Evolutionary conservation across 2,113 vertebrate genomes (phyloP), one percentile per base, ranked within the genome.

Genomic region (Microcebus griseorufus): DNA sequence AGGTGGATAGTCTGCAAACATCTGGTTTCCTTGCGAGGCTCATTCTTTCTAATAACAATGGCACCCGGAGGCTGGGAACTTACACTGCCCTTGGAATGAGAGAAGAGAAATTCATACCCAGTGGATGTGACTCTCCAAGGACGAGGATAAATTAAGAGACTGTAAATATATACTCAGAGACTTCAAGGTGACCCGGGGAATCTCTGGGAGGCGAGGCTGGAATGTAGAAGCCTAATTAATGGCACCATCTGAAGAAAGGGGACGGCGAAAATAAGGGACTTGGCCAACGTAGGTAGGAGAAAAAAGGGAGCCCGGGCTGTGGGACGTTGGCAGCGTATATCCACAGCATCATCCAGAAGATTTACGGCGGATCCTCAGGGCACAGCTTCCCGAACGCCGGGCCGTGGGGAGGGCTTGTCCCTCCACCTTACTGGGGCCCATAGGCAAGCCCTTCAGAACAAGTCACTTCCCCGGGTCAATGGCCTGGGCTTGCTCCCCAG

Each of bases 131-230:
- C 32, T 69, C 62, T 81, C 48, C 37, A 22, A 0, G 18, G 53
- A 65, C 1, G 23, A 65, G 65, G 90, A 80, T 76, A 79, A 87
- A 96, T 73, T 34, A 67, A 94, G 90, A 18, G 32, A 53, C 72
- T 45, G 62, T 69, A 89, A 78, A 45, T 37, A 64, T 20, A n/a
- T 2, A 82, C 48, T 60, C 45, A 23, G 70, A 83, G 90, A 6
- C 60, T 39, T 85, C 96, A 96, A 90, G 84, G 95, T 96, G 94
- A 97, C 96, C 65, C 2, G 14, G 16, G 37, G 45, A 42, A 27
- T 34, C 84, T 91, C 79, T 27, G 37, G 55, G 67, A 72, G 39
- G 69, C 7, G 3, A 72, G 48, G 76, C 53, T 62, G 62, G 27
- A 94, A 55, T 3, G 32, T 25, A 51, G 39, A 37, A 37, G 16